Base-by-base conservation (phyloP, 1,140 invertebrate species). In the Bombus balteatus region DNA sequence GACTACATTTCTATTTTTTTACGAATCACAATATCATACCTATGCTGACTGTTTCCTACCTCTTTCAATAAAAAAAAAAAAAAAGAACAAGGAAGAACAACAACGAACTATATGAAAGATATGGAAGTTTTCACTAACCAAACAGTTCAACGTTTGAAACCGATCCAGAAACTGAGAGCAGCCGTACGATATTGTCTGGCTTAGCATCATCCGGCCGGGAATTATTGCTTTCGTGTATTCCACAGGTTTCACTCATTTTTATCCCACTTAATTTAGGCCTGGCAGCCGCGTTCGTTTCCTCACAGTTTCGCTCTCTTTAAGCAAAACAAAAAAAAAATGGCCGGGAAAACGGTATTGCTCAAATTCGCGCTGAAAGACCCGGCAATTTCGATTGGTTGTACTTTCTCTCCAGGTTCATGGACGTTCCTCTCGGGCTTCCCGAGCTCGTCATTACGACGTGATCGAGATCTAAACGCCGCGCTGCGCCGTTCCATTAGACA, bases 401-500 rank as follows among this genome's bases (percentile, higher is more conserved):
- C 83, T 80, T 80, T 85, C 76, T 79, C 68, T 62, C 22, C 76
- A 72, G 66, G 68, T 85, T 85, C 83, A 78, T 47, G 82, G 75
- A 62, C 66, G 25, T 78, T 76, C 65, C 22, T 62, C 43, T 73
- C 28, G 39, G n/a, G 28, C 39, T 41, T 41, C 70, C 39, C 18
- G 47, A 53, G 34, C 25, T 70, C 37, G 22, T 25, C 41, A n/a
- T 53, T 77, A 47, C 28, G 12, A 12, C 13, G 22, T 15, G 72
- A 68, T 76, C 43, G 41, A 18, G 43, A 62, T 71, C 72, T 57
- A 39, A 71, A 62, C 25, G 22, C 41, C 22, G 57, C 59, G 18
- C 47, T 22, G 47, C 18, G 47, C 18, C 47, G 47, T 18, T 53
- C 47, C 47, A 53, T 53, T 53, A 53, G 47, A 53, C 18, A 53